Percentiles rank a stretch among this genome's conserved stretches.
Evolutionary conservation across 1,140 invertebrate species (phyloP).

Genomic region (Ceratina australensis): DNA sequence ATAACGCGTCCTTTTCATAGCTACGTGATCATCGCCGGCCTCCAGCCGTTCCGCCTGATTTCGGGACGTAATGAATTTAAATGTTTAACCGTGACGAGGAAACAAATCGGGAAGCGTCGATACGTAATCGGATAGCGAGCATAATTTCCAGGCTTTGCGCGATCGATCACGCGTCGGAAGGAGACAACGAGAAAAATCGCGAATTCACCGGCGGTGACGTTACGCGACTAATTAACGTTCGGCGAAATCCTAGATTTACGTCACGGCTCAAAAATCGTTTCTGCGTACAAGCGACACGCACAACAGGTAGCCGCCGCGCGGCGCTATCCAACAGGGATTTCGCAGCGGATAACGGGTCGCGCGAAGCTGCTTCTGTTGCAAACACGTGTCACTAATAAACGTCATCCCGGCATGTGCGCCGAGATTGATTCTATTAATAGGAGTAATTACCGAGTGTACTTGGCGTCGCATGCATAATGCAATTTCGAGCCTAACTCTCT

Average conservation of each 20-base stretch:
- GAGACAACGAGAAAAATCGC: too few relatives aligned
- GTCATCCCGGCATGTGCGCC: constrained; percentile 59
- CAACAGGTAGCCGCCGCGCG: constrained; percentile 37
- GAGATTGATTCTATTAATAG: constrained; percentile 68
- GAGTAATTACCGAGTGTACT: constrained; percentile 65
- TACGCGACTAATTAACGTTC: too few relatives aligned
- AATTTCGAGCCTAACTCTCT: constrained; percentile 45
- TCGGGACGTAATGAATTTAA: constrained; percentile 59
- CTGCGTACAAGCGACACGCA: not conserved
- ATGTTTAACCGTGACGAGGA: constrained; percentile 53
- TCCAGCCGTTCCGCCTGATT: constrained; percentile 59
- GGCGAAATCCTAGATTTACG: too few relatives aligned
- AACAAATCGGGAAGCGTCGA: constrained; percentile 43
- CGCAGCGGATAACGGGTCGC: constrained; percentile 50
- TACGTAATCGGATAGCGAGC: not conserved
- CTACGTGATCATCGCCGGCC: constrained; percentile 49
- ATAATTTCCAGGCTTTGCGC: not conserved
- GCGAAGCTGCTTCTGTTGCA: constrained; percentile 56
- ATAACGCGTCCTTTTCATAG: constrained; percentile 57
- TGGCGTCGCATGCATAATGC: constrained; percentile 65
- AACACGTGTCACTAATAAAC: constrained; percentile 67
- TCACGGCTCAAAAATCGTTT: constrained; percentile 24
- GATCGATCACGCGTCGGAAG: not conserved
- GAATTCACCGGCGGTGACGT: too few relatives aligned
- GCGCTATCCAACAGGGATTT: constrained; percentile 25